Base-by-base conservation (phyloP, 2,113 vertebrate genomes). In the Silurus meridionalis region DNA sequence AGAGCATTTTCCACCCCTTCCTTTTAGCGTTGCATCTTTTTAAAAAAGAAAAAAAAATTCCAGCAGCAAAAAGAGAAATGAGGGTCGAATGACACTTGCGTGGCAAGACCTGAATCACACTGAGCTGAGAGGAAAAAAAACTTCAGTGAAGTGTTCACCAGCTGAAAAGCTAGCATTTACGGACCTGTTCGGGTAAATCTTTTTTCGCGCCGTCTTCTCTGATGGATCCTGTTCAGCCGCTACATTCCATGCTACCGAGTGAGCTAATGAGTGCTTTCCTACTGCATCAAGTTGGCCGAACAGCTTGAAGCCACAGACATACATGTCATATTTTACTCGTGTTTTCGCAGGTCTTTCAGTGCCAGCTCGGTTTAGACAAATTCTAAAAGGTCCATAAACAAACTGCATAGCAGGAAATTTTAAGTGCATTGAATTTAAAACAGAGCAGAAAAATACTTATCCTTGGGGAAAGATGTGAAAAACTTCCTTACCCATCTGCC, bases 241-340 rank as follows among this genome's bases (percentile, higher is more conserved):
- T 86, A 84, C 66, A 78, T 28, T 74, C 66, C 82, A 72, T 82
- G 74, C 48, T n/a, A 50, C 58, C 5, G 60, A 82, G 61, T 66
- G 48, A 37, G 80, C 60, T 63, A 82, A 66, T 25, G n/a, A 15
- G 60, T 21, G 46, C 80, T 25, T 82, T 64, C 61, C 28, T 37
- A 37, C 6, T 25, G 13, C 58, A 37, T 25, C 11, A n/a, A 23
- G n/a, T 57, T 14, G 25, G 82, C 82, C 52, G 21, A n/a, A 11
- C 50, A 60, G 3, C 37, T 61, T 10, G 7, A 17, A 60, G 83
- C 84, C 52, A 23, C 50, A 17, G n/a, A 46, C 57, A 55, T 19
- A 61, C 61, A 57, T 19, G 48, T 57, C 60, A 67, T 80, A 63
- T 28, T 84, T 61, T 57, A 63, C 83, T 63, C 14, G 14, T 83